These are phyloP conservation scores for Pachyramphus minor DNA, from an alignment of 2,113 vertebrate genomes.

Conservation along the genomic window DNA sequence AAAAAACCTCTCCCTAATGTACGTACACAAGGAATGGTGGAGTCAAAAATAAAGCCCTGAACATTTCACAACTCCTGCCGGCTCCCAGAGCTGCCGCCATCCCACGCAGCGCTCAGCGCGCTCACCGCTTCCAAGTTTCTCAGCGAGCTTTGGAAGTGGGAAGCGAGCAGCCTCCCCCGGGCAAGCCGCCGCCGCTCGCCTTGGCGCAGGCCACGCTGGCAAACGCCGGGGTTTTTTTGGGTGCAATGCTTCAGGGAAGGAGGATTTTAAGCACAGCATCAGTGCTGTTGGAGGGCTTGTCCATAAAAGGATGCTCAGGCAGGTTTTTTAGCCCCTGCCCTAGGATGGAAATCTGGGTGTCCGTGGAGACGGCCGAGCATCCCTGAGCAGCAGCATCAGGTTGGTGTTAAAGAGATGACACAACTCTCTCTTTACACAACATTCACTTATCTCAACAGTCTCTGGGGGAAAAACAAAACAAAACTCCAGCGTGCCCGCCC, in stretches of 20 bases:
- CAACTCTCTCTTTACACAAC: constrained; percentile 20
- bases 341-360: not conserved
- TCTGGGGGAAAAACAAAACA: constrained; percentile 35
- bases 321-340: not conserved
- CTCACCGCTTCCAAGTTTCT: constrained; percentile 22
- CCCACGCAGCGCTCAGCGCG: constrained; percentile 4
- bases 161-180: constrained; percentile 32
- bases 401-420: not conserved
- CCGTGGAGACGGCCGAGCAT: rapidly evolving
- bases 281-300: not conserved
- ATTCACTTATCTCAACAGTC: constrained; percentile 24
- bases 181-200: not conserved
- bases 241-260: not conserved
- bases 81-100: constrained; percentile 4
- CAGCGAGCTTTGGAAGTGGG: constrained; percentile 20
- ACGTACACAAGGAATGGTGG: not conserved
- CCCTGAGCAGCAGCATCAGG: not conserved
- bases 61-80: constrained; percentile 52
- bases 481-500: not conserved
- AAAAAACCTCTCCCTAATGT: not conserved
- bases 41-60: constrained; percentile 61
- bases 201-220: not conserved
- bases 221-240: not conserved
- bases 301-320: rapidly evolving
- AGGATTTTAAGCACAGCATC: not conserved